phyloP scores from a whole-genome alignment of 2,888 invertebrate species.

The Hartigia nigra region DNA sequence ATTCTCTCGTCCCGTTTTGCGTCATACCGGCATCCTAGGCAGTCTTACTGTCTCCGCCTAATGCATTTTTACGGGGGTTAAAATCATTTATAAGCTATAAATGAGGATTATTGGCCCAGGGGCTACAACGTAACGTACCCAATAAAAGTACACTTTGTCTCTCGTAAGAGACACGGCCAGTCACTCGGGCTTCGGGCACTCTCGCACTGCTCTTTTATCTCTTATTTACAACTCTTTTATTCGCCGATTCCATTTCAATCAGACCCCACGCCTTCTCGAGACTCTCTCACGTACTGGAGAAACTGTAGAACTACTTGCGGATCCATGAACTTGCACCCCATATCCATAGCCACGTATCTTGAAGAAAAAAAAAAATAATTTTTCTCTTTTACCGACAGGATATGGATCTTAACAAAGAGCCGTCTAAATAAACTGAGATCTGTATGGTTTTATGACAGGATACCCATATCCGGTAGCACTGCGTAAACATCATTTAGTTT shows the following conservation, averaged over 20 bases:
- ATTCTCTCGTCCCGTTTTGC: neutral
- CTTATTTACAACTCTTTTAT: constrained; percentile 67
- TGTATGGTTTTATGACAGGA: neutral
- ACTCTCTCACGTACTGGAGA: neutral
- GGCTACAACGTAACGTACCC: constrained; percentile 50
- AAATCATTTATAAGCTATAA: constrained; percentile 67
- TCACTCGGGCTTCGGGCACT: constrained; percentile 47
- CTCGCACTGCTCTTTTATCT: constrained; percentile 48
- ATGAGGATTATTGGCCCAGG: constrained; percentile 61
- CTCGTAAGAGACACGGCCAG: constrained; percentile 58
- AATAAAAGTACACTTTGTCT: constrained; percentile 63
- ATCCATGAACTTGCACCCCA: neutral
- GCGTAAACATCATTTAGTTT: neutral
- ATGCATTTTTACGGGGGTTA: constrained; percentile 63
- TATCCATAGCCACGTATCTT: neutral
- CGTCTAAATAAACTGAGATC: neutral
- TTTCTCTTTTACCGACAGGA: neutral
- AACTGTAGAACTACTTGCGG: neutral
- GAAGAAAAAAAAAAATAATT: neutral
- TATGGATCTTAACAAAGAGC: neutral
- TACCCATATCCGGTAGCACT: neutral
- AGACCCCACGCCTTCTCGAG: constrained; percentile 37
- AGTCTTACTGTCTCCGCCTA: constrained; percentile 43
- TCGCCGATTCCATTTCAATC: constrained; percentile 66
- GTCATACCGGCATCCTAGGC: neutral